Percentiles rank a stretch among this genome's conserved stretches.
Evolutionary conservation across 2,888 invertebrate species (phyloP).

Genomic region (Galerucella calmariensis): DNA sequence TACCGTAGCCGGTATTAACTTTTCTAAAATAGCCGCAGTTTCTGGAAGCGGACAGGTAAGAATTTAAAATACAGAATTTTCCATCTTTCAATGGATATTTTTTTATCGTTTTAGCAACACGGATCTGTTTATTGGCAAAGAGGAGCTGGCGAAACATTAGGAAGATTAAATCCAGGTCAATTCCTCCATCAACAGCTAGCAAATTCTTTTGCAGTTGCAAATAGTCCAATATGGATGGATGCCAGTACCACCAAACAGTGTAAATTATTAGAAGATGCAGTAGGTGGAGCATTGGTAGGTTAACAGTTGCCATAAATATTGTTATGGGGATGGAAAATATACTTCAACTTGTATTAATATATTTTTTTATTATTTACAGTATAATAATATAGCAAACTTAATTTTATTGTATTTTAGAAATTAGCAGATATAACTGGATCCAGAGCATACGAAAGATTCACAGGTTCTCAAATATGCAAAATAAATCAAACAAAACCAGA

Average conservation of each 20-base stretch:
- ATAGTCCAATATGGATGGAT: constrained; percentile 98
- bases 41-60: constrained; percentile 92
- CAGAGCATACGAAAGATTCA: constrained; percentile 89
- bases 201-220: constrained; percentile 78
- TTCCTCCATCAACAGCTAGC: constrained; percentile 87
- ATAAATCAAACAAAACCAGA: constrained; percentile 77
- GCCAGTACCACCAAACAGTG: constrained; percentile 84
- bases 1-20: constrained; percentile 83
- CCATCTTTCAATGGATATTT: background rate
- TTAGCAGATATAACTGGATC: constrained; percentile 87
- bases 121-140: constrained; percentile 96
- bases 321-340: no score
- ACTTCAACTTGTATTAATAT: no score
- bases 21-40: constrained; percentile 83
- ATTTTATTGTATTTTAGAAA: constrained; percentile 67
- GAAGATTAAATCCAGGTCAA: constrained; percentile 75
- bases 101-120: constrained; percentile 89
- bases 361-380: no score
- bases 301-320: background rate
- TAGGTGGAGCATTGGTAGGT: constrained; percentile 75
- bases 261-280: constrained; percentile 79
- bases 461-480: constrained; percentile 94
- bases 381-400: background rate
- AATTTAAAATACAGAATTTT: background rate
- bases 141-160: constrained; percentile 75